Percentiles rank a stretch among this genome's conserved stretches.
Evolutionary conservation across 2,113 vertebrate species (phyloP).

Genomic region (Morone chrysops): DNA sequence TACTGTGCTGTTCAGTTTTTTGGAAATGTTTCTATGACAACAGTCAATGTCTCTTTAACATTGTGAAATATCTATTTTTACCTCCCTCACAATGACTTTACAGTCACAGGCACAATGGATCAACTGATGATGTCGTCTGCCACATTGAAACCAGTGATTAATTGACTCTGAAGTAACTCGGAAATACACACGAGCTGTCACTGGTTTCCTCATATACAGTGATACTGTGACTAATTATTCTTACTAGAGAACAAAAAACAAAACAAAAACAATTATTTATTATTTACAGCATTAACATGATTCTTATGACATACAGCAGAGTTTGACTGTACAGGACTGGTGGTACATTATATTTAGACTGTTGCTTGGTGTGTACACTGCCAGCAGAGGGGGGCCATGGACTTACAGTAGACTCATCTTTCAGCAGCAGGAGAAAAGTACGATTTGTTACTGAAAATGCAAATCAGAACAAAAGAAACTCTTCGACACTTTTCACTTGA

Average conservation of each 20-base stretch:
- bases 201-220: background rate
- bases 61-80: conserved; percentile 38
- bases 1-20: background rate
- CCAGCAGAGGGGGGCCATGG: conserved; percentile 56
- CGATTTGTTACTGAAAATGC: too few relatives aligned
- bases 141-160: conserved; percentile 30
- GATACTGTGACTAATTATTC: background rate
- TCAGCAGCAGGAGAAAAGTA: background rate
- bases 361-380: background rate
- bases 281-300: background rate
- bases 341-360: background rate
- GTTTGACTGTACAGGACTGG: background rate
- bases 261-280: background rate
- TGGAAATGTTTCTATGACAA: background rate
- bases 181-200: background rate
- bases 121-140: background rate
- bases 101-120: background rate
- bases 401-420: background rate
- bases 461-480: too few relatives aligned
- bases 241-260: background rate
- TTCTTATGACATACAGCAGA: background rate
- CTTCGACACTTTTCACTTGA: too few relatives aligned
- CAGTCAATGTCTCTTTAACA: background rate
- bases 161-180: background rate
- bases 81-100: background rate